Base-by-base conservation (phyloP, 2,888 invertebrate genomes). In the Drosophila hamatofila region DNA sequence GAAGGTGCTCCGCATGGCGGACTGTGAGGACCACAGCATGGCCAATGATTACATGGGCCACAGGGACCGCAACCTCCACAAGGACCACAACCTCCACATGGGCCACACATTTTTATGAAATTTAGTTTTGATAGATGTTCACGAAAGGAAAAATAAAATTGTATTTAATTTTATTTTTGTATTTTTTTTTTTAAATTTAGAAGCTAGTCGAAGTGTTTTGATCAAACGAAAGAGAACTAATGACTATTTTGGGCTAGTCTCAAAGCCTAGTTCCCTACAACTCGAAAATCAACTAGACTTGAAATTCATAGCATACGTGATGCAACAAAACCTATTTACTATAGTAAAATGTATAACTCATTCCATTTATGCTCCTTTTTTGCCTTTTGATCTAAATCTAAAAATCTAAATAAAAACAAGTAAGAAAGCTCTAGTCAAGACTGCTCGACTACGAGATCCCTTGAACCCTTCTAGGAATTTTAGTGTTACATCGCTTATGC, bases 1-100 rank as follows among this genome's bases (percentile, higher is more conserved):
- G 88, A 75, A 4, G 91, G 91, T 7, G 91, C 91, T 12, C 89
- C 89, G 23, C 83, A 82, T 7, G 83, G 83, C 25, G 89, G 80
- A 70, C 80, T 80, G 42, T 80, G 79, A 0, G 77, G 80, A 25
- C 80, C 80, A 65, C 84, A 80, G 73, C 84, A 80, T 72, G 66
- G 66, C 37, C 66, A 68, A 48, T 54, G 39, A 35, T 82, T 83
- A 67, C 81, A 83, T 25, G 88, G 80, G 72, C 81, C 51, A 21
- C 78, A 84, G 9, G 83, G 76, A 39, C 86, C 81, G 55, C 88
- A 81, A 21, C 86, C 83, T 64, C 86, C 83, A 62, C 83, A 81
- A 33, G 82, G 62, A 41, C 86, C 81, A 56, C 88, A 81, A 21
- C 86, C 83, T 64, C 86, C 83, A 62, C 83, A 81, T 37, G 82